These are phyloP conservation scores for Eledone cirrhosa DNA, from an alignment of 2,888 invertebrate species.

Conservation along the genomic window DNA sequence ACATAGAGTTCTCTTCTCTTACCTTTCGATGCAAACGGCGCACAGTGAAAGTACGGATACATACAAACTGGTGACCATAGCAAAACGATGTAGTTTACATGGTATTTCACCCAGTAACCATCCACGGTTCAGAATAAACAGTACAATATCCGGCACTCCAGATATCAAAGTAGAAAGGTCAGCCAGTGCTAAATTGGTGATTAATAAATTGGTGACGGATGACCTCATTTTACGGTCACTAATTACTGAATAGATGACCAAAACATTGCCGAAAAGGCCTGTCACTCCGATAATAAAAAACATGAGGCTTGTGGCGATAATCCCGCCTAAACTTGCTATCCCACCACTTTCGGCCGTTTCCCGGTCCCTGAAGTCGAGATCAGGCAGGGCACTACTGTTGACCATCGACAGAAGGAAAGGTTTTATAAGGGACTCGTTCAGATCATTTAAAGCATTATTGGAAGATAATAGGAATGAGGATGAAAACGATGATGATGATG, in stretches of 20 bases:
- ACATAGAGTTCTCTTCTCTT: no score
- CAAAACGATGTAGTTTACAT: conserved; percentile 65
- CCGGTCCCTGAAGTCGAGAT: background rate
- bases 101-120: conserved; percentile 61
- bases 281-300: conserved; percentile 61
- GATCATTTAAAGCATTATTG: no score
- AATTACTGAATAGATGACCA: conserved; percentile 63
- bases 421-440: no score
- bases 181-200: conserved; percentile 64
- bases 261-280: conserved; percentile 64
- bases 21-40: conserved; percentile 68
- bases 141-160: conserved; percentile 65
- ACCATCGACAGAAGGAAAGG: background rate
- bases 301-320: conserved; percentile 40
- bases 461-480: no score
- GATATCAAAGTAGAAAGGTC: conserved; percentile 63
- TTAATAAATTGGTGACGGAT: conserved; percentile 64
- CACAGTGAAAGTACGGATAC: conserved; percentile 68
- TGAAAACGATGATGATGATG: no score
- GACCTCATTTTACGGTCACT: conserved; percentile 61
- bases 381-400: background rate
- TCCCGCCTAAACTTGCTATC: conserved; percentile 29
- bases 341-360: background rate
- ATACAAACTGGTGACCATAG: conserved; percentile 67
- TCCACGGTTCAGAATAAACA: conserved; percentile 61